Evolutionary conservation across 2,113 vertebrate genomes (phyloP).

Genomic region (Caretta caretta): DNA sequence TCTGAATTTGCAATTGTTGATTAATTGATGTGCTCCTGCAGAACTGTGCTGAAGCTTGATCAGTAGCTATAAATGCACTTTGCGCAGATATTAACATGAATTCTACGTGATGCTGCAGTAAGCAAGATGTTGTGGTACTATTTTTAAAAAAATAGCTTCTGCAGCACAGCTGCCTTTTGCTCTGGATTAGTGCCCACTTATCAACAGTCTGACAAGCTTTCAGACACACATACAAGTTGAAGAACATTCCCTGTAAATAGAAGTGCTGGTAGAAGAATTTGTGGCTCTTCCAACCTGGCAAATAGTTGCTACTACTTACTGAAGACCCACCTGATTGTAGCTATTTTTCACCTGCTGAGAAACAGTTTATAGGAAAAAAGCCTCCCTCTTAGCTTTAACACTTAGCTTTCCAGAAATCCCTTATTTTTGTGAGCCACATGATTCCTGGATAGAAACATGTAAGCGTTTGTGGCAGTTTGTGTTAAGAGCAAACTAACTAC

Average conservation of each 20-base stretch:
- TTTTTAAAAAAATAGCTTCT: neutral
- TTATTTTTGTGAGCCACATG: neutral
- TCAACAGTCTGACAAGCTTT: slow-evolving; percentile 60
- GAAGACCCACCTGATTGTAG: slow-evolving; percentile 73
- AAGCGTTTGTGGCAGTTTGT: neutral
- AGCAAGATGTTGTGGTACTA: neutral
- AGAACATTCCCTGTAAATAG: neutral
- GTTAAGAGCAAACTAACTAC: neutral
- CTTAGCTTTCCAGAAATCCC: slow-evolving; percentile 16
- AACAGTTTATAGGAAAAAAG: slow-evolving; percentile 45
- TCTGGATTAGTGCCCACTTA: slow-evolving; percentile 60
- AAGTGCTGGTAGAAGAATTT: slow-evolving; percentile 70
- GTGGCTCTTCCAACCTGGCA: slow-evolving; percentile 72
- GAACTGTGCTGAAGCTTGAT: neutral
- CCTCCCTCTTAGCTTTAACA: slow-evolving; percentile 52
- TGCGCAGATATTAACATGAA: slow-evolving; percentile 5
- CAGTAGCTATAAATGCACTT: neutral
- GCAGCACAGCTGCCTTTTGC: neutral
- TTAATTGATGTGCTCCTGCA: neutral
- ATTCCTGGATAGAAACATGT: neutral
- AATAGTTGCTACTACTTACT: slow-evolving; percentile 65
- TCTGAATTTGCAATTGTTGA: slow-evolving; percentile 15
- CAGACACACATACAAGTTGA: slow-evolving; percentile 34
- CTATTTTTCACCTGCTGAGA: slow-evolving; percentile 74
- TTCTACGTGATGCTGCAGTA: neutral